phyloP scores from a whole-genome alignment of 2,797 vertebrate genomes.

The Ispidina picta region DNA sequence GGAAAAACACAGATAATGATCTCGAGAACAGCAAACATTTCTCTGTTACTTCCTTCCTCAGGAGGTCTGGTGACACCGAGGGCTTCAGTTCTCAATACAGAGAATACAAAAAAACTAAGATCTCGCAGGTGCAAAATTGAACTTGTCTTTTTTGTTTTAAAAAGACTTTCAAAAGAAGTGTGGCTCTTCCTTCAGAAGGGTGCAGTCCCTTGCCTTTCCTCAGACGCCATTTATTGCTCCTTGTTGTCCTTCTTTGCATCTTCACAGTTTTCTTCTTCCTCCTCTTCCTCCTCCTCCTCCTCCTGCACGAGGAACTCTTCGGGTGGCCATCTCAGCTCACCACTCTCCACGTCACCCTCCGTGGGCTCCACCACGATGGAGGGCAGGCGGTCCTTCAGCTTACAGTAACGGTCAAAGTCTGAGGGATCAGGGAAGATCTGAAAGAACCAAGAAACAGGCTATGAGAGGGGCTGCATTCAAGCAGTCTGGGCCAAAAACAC shows the following conservation, averaged over 20 bases:
- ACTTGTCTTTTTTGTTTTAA: slow-evolving; percentile 71
- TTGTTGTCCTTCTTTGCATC: slow-evolving; percentile 74
- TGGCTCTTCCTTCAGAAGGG: slow-evolving; percentile 69
- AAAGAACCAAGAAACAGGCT: neutral
- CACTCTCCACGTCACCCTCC: slow-evolving; percentile 95
- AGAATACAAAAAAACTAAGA: slow-evolving; percentile 78
- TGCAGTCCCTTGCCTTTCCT: slow-evolving; percentile 55
- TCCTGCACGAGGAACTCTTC: slow-evolving; percentile 93
- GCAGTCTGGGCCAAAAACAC: neutral
- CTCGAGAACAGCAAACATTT: slow-evolving; percentile 70
- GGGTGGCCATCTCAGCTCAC: slow-evolving; percentile 96
- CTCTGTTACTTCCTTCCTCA: slow-evolving; percentile 77
- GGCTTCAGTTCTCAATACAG: slow-evolving; percentile 74
- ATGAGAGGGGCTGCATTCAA: neutral
- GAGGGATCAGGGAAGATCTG: slow-evolving; percentile 98
- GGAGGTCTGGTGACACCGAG: slow-evolving; percentile 73
- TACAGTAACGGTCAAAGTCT: slow-evolving; percentile 95
- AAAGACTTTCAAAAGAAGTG: slow-evolving; percentile 74
- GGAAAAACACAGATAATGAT: slow-evolving; percentile 72
- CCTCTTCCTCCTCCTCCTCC: slow-evolving; percentile 84
- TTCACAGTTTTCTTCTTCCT: slow-evolving; percentile 78
- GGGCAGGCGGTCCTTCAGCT: slow-evolving; percentile 95
- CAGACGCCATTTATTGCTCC: slow-evolving; percentile 78
- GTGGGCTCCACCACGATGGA: slow-evolving; percentile 98
- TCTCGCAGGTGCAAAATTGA: slow-evolving; percentile 82